These are phyloP conservation scores for Centropristis striata DNA, from an alignment of 2,113 vertebrate species.

Conservation along the genomic window DNA sequence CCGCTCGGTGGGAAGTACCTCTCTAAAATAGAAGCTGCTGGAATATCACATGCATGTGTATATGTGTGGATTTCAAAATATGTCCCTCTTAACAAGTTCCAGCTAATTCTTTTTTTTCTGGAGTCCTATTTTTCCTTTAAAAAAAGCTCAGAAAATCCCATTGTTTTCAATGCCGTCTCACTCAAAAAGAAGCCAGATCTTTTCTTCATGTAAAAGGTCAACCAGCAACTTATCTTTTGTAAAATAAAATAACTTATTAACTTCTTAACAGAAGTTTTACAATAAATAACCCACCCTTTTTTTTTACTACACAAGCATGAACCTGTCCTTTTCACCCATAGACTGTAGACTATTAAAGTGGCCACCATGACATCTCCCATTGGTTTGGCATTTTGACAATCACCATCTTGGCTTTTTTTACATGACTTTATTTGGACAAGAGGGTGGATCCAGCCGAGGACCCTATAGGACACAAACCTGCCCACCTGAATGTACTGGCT, in stretches of 20 bases:
- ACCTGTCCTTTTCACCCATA: no score
- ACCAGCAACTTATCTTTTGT: not conserved
- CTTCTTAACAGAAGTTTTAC: no score
- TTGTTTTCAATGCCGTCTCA: not conserved
- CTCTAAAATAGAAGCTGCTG: slow-evolving; percentile 72
- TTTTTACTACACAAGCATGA: no score
- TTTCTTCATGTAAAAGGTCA: not conserved
- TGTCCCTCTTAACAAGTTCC: slow-evolving; percentile 6
- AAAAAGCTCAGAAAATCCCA: not conserved
- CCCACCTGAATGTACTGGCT: no score
- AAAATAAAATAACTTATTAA: not conserved
- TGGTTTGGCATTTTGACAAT: no score
- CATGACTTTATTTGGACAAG: no score
- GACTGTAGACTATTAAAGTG: no score
- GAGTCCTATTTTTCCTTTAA: slow-evolving; percentile 11
- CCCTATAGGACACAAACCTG: no score
- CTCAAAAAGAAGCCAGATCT: not conserved
- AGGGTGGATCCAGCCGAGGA: no score
- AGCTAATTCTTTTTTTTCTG: not conserved
- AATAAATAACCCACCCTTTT: no score
- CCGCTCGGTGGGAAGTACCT: slow-evolving; percentile 30
- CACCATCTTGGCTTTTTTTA: no score
- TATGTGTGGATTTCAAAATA: slow-evolving; percentile 50
- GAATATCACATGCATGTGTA: slow-evolving; percentile 66
- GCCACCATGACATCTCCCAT: no score